Evolutionary conservation across 1,140 invertebrate species (phyloP), one percentile per base, ranked within the genome.

Genomic region (Mya arenaria): DNA sequence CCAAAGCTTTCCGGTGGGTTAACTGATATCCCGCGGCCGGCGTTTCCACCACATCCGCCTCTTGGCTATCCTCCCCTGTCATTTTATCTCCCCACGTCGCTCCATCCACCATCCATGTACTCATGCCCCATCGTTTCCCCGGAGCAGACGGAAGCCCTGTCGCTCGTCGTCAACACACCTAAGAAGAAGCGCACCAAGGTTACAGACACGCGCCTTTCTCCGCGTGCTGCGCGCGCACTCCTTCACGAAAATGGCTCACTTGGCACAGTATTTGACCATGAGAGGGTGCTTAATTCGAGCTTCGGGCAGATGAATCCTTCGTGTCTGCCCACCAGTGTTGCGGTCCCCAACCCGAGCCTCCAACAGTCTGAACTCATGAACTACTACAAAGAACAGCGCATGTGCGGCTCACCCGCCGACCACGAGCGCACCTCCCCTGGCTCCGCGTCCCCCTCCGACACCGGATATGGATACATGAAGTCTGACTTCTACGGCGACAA

Each of bases 181-280:
- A 92, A 92, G 84, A 99, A 98, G 93, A 99, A 98, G 94, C 94
- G 98, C 25, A 98, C 99, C 91, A 99, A 99, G 95, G 94, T 99
- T 74, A 99, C 98, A 19, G 98, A 99, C 91, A 98, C 98, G 52
- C 95, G 98, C 81, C 97, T 99, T 75, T 98, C 97, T 13, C 97
- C 98, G 4, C 86, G 92, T 17, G 91, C 91, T 69, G 90, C 92
- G 56, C 80, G 91, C n/a, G 89, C 88, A 56, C 84, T 92, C 34
- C 85, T 92, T 1, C 91, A 91, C 74, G 92, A 90, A 83, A 87
- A 81, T 87, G 83, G 84, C 81, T 85, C 82, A 56, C 80, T 89
- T 52, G 69, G 85, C 56, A 65, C 83, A 56, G 48, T 71, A 1
- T 74, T 74, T 8, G 83, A 84, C 56, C 87, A 65, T 15, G 79